These are phyloP conservation scores for Rapana venosa DNA, from an alignment of 2,888 invertebrate genomes.

Conservation along the genomic window DNA sequence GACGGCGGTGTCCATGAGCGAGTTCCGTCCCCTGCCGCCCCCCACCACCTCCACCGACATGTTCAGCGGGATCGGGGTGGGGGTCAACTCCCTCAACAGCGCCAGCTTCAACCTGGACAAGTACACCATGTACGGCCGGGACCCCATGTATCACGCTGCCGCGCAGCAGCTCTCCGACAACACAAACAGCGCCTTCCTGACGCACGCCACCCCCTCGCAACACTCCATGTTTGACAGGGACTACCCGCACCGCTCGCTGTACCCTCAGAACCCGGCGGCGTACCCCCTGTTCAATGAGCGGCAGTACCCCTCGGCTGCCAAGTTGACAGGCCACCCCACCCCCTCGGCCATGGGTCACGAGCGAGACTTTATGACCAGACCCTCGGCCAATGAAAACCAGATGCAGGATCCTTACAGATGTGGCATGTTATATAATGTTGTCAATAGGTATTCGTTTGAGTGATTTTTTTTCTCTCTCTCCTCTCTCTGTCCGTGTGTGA, in stretches of 20 bases:
- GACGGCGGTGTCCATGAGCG: slow-evolving; percentile 65
- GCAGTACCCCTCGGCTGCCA: slow-evolving; percentile 71
- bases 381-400: slow-evolving; percentile 66
- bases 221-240: slow-evolving; percentile 72
- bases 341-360: slow-evolving; percentile 67
- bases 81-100: slow-evolving; percentile 52
- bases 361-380: slow-evolving; percentile 68
- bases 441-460: slow-evolving; percentile 40
- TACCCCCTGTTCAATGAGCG: slow-evolving; percentile 75
- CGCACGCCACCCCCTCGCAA: slow-evolving; percentile 70
- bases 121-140: slow-evolving; percentile 71
- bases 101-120: slow-evolving; percentile 74
- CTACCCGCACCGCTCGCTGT: slow-evolving; percentile 71
- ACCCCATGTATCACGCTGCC: slow-evolving; percentile 69
- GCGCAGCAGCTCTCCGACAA: slow-evolving; percentile 72
- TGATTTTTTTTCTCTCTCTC: background rate
- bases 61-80: slow-evolving; percentile 68
- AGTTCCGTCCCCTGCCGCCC: slow-evolving; percentile 72
- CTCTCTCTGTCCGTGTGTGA: background rate
- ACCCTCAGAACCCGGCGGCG: slow-evolving; percentile 70
- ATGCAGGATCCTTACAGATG: slow-evolving; percentile 75
- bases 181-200: slow-evolving; percentile 72
- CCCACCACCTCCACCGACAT: slow-evolving; percentile 68
- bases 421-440: slow-evolving; percentile 71
- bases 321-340: slow-evolving; percentile 58